Percentiles rank a stretch among this genome's conserved stretches.
These are phyloP conservation scores for Poecilobothrus nobilitatus DNA, from an alignment of 2,888 invertebrate species.

Conservation along the genomic window DNA sequence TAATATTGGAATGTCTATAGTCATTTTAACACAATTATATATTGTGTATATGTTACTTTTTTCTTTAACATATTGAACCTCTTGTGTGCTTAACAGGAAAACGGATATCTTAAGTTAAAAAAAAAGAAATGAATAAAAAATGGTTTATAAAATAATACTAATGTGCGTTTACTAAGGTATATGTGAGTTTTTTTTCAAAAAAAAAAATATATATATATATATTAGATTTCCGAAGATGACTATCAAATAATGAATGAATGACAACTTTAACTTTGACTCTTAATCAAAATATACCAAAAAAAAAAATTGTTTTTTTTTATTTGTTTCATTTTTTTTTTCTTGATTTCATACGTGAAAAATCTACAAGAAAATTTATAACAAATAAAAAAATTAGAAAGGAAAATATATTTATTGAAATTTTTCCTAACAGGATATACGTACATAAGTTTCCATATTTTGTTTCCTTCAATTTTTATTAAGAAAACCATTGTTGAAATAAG, in stretches of 20 bases:
- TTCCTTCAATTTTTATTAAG: too few species aligned
- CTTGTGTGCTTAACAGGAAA: not conserved
- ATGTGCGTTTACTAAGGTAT: too few species aligned
- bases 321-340: too few species aligned
- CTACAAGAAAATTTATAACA: not conserved
- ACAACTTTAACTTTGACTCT: not conserved
- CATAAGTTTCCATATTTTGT: too few species aligned
- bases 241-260: conserved; percentile 10
- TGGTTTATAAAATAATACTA: not conserved
- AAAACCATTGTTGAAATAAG: too few species aligned
- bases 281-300: not conserved
- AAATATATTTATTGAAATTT: too few species aligned
- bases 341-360: not conserved
- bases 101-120: not conserved
- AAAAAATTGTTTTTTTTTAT: too few species aligned
- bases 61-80: not conserved
- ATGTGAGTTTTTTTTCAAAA: not conserved
- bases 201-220: not conserved
- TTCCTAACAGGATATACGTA: too few species aligned
- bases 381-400: too few species aligned
- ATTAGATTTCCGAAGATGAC: conserved; percentile 2
- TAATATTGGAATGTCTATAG: not conserved
- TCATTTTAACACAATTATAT: not conserved
- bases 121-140: too few species aligned
- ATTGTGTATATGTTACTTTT: not conserved